Evolutionary conservation across 2,888 invertebrate species (phyloP), one percentile per base, ranked within the genome.

Genomic region (Chloroclysta siterata): DNA sequence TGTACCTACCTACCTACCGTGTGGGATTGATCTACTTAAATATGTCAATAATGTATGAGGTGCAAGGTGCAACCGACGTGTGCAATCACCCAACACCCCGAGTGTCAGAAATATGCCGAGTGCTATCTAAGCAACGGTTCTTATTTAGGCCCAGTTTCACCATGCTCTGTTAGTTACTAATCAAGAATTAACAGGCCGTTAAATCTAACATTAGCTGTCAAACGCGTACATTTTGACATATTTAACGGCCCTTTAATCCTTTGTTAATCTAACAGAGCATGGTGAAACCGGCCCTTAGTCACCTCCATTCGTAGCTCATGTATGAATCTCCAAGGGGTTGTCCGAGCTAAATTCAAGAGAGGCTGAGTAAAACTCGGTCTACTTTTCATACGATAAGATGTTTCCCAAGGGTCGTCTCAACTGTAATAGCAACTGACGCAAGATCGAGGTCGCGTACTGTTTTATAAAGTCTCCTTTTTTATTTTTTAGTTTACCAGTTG

Each of bases 341-440:
- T 46, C 17, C 33, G 46, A 36, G 5, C 33, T 50, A 52, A 59
- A 51, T 52, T 44, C 36, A 36, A 44, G 17, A 52, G 33, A 39
- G 22, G 2, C 39, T 15, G 17, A 41, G 14, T 56, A 22, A 48
- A 39, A 39, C 48, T 51, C 36, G 39, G 56, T 56, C 56, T 39
- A 22, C 41, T 50, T 52, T 52, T 57, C 57, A 50, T 50, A 15
- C 22, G 46, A 51, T 50, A 29, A 28, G 41, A 48, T 33, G 50
- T 13, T 7, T 36, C 58, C 58, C 51, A 13, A 13, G 60, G 50
- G 48, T 22, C 41, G 28, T 50, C 41, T 56, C 57, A 61, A 41
- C 33, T 41, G 54, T 56, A 64, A 51, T 50, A 51, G 50, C 51
- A 48, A 46, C 53, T 47, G 60, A 36, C 17, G 46, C 33, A 52